These are phyloP conservation scores for Drosophila nr. fundita DNA, from an alignment of 2,888 invertebrate genomes.

Conservation along the genomic window DNA sequence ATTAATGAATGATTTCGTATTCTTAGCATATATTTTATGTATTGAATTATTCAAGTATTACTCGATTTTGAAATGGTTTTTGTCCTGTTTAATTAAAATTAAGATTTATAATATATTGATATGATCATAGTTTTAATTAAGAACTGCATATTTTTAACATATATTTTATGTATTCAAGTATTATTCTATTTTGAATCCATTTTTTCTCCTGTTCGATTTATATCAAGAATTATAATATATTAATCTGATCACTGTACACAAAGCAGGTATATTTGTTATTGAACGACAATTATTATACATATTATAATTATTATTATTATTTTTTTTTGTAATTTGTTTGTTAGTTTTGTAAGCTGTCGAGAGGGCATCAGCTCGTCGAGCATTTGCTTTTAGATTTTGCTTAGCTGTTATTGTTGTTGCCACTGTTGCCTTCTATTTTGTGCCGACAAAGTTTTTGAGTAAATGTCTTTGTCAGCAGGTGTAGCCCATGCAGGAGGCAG, in stretches of 20 bases:
- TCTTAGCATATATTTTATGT: not conserved
- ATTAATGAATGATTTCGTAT: not conserved
- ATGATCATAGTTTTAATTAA: not conserved
- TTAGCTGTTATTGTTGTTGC: slow-evolving; percentile 31
- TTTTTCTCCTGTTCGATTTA: no score
- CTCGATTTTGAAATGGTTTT: not conserved
- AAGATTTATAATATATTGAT: not conserved
- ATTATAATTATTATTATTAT: not conserved
- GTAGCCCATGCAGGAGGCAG: slow-evolving; percentile 59
- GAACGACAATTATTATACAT: not conserved
- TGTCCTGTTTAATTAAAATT: not conserved
- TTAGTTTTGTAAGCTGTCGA: not conserved
- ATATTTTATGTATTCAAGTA: not conserved
- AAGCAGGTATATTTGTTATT: not conserved
- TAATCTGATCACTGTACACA: no score
- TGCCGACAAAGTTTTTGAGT: slow-evolving; percentile 77
- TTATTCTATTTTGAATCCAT: no score
- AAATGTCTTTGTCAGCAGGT: slow-evolving; percentile 81
- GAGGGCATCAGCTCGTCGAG: slow-evolving; percentile 3
- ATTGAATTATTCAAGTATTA: not conserved
- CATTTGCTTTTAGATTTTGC: not conserved
- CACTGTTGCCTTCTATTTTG: slow-evolving; percentile 65
- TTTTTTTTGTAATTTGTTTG: not conserved
- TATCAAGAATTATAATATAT: no score
- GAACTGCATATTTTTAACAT: no score